A percentile compares a stretch with the other conserved stretches of the same genome.
Conservation (phyloP, 2,797 vertebrate genomes). For the Enoplosus armatus region DNA sequence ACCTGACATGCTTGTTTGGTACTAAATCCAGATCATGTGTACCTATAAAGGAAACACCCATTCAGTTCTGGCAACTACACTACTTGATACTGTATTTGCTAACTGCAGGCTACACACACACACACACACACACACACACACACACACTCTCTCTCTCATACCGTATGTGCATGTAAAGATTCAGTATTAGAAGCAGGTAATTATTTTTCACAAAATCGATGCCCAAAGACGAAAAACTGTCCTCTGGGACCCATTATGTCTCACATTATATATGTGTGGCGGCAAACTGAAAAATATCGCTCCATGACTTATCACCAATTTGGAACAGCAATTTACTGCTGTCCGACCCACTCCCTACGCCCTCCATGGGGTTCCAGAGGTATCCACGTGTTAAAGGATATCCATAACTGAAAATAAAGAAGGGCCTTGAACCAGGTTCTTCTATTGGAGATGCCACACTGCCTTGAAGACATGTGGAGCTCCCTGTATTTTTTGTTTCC, state of each 20-base stretch:
- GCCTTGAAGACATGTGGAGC: neutral
- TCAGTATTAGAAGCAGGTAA: neutral
- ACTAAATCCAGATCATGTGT: neutral
- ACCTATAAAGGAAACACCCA: neutral
- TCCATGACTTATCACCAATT: neutral
- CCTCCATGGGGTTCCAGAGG: neutral
- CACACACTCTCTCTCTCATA: neutral
- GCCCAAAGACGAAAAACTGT: neutral
- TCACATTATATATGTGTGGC: neutral
- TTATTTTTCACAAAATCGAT: neutral
- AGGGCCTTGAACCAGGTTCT: neutral
- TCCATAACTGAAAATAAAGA: neutral
- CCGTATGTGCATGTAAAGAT: neutral
- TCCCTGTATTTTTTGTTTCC: neutral
- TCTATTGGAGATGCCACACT: neutral
- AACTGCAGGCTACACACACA: neutral
- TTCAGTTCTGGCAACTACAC: no score
- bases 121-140: no score
- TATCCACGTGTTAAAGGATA: neutral
- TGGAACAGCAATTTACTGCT: neutral
- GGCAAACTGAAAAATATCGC: neutral
- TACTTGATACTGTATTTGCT: neutral
- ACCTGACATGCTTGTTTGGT: neutral
- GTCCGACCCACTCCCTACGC: neutral
- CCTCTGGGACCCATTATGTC: neutral